Evolutionary conservation across 2,797 vertebrate species (phyloP).

Genomic region (Morelia viridis): DNA sequence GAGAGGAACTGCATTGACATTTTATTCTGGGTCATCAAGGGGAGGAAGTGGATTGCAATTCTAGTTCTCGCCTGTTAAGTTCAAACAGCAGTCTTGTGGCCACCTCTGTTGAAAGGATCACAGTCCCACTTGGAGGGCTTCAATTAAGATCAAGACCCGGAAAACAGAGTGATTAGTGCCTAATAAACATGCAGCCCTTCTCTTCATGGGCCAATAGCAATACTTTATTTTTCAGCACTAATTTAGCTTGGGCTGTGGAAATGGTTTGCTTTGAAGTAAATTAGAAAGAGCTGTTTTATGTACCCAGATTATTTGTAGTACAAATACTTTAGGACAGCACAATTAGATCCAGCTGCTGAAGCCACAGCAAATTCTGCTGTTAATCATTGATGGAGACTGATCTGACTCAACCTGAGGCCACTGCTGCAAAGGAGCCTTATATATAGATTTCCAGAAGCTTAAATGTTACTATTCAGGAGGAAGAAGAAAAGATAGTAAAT

Average conservation of each 20-base stretch:
- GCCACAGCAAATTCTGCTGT: slow-evolving; percentile 15
- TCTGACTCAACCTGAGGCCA: not conserved
- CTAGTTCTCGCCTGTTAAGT: not conserved
- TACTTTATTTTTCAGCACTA: slow-evolving; percentile 39
- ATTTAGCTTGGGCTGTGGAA: slow-evolving; percentile 36
- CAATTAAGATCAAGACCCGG: not conserved
- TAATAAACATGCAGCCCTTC: not conserved
- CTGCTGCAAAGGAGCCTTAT: not conserved
- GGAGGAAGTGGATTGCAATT: too few relatives aligned
- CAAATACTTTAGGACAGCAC: slow-evolving; percentile 15
- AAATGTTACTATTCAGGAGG: not conserved
- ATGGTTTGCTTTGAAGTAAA: slow-evolving; percentile 40
- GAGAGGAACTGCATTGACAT: not conserved
- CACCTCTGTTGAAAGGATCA: not conserved
- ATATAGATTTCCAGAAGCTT: not conserved
- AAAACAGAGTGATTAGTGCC: slow-evolving; percentile 6
- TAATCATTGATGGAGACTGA: not conserved
- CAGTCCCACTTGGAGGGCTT: not conserved
- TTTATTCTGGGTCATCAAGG: not conserved
- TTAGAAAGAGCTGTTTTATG: slow-evolving; percentile 26
- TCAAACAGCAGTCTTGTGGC: not conserved
- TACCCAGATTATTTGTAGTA: slow-evolving; percentile 46
- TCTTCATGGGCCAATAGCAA: not conserved
- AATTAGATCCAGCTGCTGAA: slow-evolving; percentile 42
- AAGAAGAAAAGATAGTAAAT: not conserved